Conservation (phyloP, 2,113 vertebrate genomes). For the Climacteris rufus region DNA sequence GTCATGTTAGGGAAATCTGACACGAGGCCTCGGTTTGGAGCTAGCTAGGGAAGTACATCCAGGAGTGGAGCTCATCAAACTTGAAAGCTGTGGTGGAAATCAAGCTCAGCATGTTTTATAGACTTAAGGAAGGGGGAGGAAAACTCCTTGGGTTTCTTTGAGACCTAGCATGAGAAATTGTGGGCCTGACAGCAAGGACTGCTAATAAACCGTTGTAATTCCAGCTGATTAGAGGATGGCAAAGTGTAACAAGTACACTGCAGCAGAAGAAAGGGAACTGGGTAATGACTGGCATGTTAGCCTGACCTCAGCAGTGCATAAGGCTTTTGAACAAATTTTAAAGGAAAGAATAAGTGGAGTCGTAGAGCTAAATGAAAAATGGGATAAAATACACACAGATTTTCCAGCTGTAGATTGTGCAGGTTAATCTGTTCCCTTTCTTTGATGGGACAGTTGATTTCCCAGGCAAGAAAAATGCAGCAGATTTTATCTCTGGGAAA, state of each 20-base stretch:
- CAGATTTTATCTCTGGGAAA: background rate
- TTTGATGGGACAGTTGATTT: constrained; percentile 37
- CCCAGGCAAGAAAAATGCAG: background rate
- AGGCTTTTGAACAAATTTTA: constrained; percentile 58
- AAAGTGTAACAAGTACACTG: background rate
- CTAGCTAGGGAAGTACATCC: background rate
- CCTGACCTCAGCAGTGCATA: constrained; percentile 28
- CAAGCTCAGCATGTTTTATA: background rate
- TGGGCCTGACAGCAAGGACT: constrained; percentile 1
- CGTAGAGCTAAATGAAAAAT: constrained; percentile 8
- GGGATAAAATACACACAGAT: constrained; percentile 17
- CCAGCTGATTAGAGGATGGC: constrained; percentile 50
- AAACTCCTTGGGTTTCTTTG: constrained; percentile 29
- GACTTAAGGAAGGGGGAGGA: background rate
- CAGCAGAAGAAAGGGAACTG: constrained; percentile 48
- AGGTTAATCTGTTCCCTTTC: constrained; percentile 29
- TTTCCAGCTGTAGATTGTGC: constrained; percentile 15
- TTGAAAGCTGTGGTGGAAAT: background rate
- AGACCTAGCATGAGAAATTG: constrained; percentile 5
- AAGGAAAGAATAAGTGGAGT: constrained; percentile 33
- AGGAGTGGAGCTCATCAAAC: background rate
- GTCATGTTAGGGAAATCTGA: background rate
- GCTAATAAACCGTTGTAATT: constrained; percentile 55
- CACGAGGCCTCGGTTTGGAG: background rate
- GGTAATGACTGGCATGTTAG: constrained; percentile 47